Evolutionary conservation across 2,888 invertebrate genomes (phyloP).

Genomic region (Drosophila leonis): DNA sequence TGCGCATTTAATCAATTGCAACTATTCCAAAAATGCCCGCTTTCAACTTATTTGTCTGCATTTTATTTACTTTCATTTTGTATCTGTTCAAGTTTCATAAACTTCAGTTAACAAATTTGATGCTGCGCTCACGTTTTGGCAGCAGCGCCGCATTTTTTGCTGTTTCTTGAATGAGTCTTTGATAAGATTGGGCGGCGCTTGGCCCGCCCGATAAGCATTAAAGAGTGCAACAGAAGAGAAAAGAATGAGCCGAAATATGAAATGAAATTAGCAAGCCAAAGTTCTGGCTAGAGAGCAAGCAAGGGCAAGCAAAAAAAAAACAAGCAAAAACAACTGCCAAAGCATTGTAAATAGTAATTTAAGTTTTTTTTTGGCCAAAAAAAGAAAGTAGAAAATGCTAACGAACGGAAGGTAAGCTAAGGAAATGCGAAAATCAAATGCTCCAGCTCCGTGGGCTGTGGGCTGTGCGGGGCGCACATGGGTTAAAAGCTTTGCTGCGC

Average conservation of each 20-base stretch:
- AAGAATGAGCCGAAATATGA: conserved; percentile 51
- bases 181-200: conserved; percentile 50
- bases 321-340: conserved; percentile 51
- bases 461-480: conserved; percentile 35
- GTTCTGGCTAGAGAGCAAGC: conserved; percentile 1
- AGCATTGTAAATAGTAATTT: conserved; percentile 79
- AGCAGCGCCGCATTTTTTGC: conserved; percentile 4
- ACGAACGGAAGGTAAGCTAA: conserved; percentile 76
- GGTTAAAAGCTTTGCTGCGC: conserved; percentile 67
- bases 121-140: conserved; percentile 42
- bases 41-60: conserved; percentile 2
- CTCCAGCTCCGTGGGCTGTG: conserved; percentile 46
- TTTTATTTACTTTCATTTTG: conserved; percentile 4
- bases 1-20: conserved; percentile 36
- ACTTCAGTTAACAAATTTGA: conserved; percentile 31
- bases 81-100: conserved; percentile 8
- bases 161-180: conserved; percentile 43
- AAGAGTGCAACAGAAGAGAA: conserved; percentile 36
- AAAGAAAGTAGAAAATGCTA: conserved; percentile 47
- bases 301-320: conserved; percentile 8
- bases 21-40: conserved; percentile 33
- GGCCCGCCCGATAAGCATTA: background rate
- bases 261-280: conserved; percentile 68
- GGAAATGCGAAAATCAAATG: conserved; percentile 79
- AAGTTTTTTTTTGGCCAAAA: conserved; percentile 68